Evolutionary conservation across 2,113 vertebrate genomes (phyloP), one percentile per base, ranked within the genome.

Genomic region (Picathartes gymnocephalus): DNA sequence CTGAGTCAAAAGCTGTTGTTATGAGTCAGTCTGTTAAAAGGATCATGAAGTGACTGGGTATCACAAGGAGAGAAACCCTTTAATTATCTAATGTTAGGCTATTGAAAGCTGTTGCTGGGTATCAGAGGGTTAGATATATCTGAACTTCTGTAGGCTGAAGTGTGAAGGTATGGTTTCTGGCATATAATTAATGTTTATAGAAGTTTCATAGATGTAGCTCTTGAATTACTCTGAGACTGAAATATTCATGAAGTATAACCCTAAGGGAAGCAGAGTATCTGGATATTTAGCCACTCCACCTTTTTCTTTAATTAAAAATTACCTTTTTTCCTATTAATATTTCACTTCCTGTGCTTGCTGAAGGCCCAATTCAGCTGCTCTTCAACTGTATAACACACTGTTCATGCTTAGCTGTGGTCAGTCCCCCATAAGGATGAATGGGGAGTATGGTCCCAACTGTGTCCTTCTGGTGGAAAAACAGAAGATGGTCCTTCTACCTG

Each of bases 401-500:
- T 4, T 84, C 31, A 20, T 64, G 8, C 21, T 48, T 42, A 28
- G 13, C 45, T 69, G 23, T 56, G 54, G 30, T 44, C 31, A 72
- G 51, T 28, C 76, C 30, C 9, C 25, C 10, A 8, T 53, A 39
- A 53, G n/a, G 48, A 79, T 22, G 5, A 30, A 53, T 15, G 23
- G 20, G 21, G 8, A 86, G 6, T 39, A 45, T 66, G n/a, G 24
- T 35, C 66, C 37, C 23, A 45, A 23, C 7, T 20, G 13, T 13
- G 3, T 48, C 14, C 11, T 86, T 60, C 25, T 47, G 47, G 6
- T 37, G 10, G 15, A 81, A 84, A 78, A 53, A 1, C 17, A 50
- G 27, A 88, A 61, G 13, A 35, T 0, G 0, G 1, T 53, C 7
- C 31, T 84, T 58, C 33, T 44, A 6, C 19, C 13, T 42, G 27